These are phyloP conservation scores for Hyperoplus immaculatus DNA, from an alignment of 2,797 vertebrate species.

Conservation along the genomic window DNA sequence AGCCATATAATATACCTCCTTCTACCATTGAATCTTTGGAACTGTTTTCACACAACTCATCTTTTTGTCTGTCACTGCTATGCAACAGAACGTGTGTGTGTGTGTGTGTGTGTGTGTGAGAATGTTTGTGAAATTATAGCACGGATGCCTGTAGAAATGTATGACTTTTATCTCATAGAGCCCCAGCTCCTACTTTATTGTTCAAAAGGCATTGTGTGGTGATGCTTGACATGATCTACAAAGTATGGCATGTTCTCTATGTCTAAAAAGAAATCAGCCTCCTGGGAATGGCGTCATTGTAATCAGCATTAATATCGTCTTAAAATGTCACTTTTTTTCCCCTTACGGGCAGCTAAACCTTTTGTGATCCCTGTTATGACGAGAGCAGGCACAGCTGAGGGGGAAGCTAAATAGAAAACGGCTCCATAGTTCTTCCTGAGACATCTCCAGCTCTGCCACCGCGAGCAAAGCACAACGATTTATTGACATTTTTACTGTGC, in stretches of 20 bases:
- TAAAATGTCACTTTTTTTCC: conserved; percentile 76
- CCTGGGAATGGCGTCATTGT: conserved; percentile 62
- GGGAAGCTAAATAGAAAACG: conserved; percentile 68
- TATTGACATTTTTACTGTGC: conserved; percentile 82
- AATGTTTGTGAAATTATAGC: conserved; percentile 42
- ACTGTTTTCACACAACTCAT: conserved; percentile 47
- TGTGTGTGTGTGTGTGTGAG: conserved; percentile 6
- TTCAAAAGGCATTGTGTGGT: conserved; percentile 55
- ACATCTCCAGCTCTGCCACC: conserved; percentile 63
- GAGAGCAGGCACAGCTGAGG: conserved; percentile 68
- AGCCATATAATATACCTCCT: conserved; percentile 45
- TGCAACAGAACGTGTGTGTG: conserved; percentile 25
- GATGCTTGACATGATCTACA: conserved; percentile 68
- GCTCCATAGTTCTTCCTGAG: conserved; percentile 63
- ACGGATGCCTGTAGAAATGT: conserved; percentile 59
- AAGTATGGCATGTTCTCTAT: conserved; percentile 53
- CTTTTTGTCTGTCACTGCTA: conserved; percentile 29
- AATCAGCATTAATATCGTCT: conserved; percentile 77
- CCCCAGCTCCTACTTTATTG: conserved; percentile 23
- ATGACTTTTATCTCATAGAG: conserved; percentile 67
- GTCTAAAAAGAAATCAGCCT: conserved; percentile 68
- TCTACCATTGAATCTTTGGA: conserved; percentile 54
- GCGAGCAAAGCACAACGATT: conserved; percentile 76
- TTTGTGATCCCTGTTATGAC: conserved; percentile 66
- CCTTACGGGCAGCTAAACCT: conserved; percentile 60